Percentiles rank a stretch among this genome's conserved stretches.
These are phyloP conservation scores for Saccostrea cuccullata DNA, from an alignment of 1,140 invertebrate genomes.

Conservation along the genomic window DNA sequence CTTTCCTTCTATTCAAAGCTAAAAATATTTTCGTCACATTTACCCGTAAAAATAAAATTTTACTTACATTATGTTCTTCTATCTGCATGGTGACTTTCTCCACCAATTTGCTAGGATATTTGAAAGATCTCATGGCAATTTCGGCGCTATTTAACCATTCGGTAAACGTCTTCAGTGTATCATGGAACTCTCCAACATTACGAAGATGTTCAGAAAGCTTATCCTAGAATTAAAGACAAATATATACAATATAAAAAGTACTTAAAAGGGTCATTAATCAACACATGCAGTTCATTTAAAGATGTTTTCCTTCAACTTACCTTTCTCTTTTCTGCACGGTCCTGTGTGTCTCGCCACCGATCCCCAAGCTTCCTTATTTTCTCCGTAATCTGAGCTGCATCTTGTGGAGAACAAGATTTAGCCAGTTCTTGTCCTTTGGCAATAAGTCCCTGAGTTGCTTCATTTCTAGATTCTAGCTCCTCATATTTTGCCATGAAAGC, in stretches of 20 bases:
- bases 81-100: constrained; percentile 94
- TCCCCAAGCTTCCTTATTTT: constrained; percentile 93
- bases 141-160: constrained; percentile 97
- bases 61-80: constrained; percentile 92
- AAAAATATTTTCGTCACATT: background rate
- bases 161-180: constrained; percentile 92
- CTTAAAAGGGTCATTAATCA: background rate
- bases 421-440: constrained; percentile 95
- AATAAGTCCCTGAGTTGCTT: constrained; percentile 93
- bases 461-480: constrained; percentile 93
- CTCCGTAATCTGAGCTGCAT: constrained; percentile 90
- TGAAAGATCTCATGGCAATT: constrained; percentile 87
- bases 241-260: background rate
- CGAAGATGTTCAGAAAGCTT: constrained; percentile 98
- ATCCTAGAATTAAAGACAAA: constrained; percentile 80
- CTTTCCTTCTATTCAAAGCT: too few species aligned
- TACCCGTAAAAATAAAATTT: background rate
- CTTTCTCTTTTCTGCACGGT: constrained; percentile 90
- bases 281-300: background rate
- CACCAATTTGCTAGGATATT: constrained; percentile 95
- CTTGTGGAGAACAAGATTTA: constrained; percentile 86
- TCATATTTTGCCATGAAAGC: constrained; percentile 94
- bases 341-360: constrained; percentile 93
- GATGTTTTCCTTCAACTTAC: constrained; percentile 54
- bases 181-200: constrained; percentile 98